Evolutionary conservation across 2,888 invertebrate species (phyloP).

Genomic region (Digitonthophagus gazella): DNA sequence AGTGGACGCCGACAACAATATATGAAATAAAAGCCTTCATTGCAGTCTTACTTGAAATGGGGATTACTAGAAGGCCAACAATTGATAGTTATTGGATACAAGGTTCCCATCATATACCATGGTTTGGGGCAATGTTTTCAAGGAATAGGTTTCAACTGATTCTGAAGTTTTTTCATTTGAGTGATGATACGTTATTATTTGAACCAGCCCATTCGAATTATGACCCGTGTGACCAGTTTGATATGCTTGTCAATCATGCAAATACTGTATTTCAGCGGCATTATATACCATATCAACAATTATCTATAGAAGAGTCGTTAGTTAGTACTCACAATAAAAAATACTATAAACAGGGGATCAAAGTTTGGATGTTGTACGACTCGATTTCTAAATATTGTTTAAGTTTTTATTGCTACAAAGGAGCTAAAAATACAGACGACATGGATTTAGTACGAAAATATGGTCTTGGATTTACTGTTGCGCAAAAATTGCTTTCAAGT

Average conservation of each 20-base stretch:
- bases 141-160: constrained; percentile 33
- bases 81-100: constrained; percentile 32
- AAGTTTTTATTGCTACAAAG: too few relatives aligned
- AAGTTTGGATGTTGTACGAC: constrained; percentile 39
- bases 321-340: constrained; percentile 39
- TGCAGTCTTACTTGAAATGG: too few relatives aligned
- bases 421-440: too few relatives aligned
- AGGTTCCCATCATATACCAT: constrained; percentile 31
- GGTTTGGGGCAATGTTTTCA: constrained; percentile 35
- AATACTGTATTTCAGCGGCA: too few relatives aligned
- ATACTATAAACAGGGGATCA: constrained; percentile 34
- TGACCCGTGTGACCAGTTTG: too few relatives aligned
- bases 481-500: too few relatives aligned
- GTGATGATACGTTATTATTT: constrained; percentile 26
- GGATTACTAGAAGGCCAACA: constrained; percentile 28
- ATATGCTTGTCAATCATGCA: too few relatives aligned
- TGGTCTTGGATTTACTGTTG: too few relatives aligned
- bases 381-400: too few relatives aligned
- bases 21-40: too few relatives aligned
- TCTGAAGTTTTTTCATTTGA: constrained; percentile 28
- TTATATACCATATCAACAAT: constrained; percentile 33
- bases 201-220: too few relatives aligned
- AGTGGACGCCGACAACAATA: constrained; percentile 28
- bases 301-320: constrained; percentile 36
- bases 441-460: too few relatives aligned